These are phyloP conservation scores for Aurelia sp. DNA, from an alignment of 30 jellyfish, hydroid and myxozoan species.

Conservation along the genomic window DNA sequence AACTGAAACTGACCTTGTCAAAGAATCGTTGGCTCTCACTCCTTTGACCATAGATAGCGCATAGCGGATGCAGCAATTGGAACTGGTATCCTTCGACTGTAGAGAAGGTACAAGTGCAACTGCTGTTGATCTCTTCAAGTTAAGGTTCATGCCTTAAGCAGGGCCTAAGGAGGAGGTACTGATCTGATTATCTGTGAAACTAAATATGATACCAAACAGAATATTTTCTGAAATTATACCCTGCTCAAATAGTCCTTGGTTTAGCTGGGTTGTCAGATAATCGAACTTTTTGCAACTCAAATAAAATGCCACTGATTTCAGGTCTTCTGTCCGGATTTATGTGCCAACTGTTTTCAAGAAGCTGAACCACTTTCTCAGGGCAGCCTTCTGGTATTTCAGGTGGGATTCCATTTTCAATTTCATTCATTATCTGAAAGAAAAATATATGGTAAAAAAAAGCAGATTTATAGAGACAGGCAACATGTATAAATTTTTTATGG, in stretches of 20 bases:
- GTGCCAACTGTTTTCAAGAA: constrained; percentile 64
- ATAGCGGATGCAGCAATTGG: too few relatives aligned
- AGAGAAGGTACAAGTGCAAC: too few relatives aligned
- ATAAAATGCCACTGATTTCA: constrained; percentile 15
- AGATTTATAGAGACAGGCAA: neutral
- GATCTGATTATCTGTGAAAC: too few relatives aligned
- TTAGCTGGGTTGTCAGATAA: neutral
- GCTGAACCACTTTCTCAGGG: neutral
- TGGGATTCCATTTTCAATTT: constrained; percentile 46
- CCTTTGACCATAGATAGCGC: too few relatives aligned
- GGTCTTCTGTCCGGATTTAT: constrained; percentile 67
- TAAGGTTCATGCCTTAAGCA: too few relatives aligned
- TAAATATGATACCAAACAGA: neutral
- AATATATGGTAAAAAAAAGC: neutral
- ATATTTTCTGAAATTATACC: neutral
- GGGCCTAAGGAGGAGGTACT: too few relatives aligned
- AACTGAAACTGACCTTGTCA: too few relatives aligned
- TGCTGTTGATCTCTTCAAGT: too few relatives aligned
- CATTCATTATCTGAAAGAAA: constrained; percentile 45
- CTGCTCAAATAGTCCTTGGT: constrained; percentile 18
- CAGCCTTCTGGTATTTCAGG: constrained; percentile 57
- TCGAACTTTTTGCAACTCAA: constrained; percentile 1
- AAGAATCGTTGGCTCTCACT: too few relatives aligned
- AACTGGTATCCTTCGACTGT: too few relatives aligned
- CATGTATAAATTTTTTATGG: too few relatives aligned